These are phyloP conservation scores for Damaliscus lunatus DNA, from an alignment of 2,113 vertebrate species.

Conservation along the genomic window DNA sequence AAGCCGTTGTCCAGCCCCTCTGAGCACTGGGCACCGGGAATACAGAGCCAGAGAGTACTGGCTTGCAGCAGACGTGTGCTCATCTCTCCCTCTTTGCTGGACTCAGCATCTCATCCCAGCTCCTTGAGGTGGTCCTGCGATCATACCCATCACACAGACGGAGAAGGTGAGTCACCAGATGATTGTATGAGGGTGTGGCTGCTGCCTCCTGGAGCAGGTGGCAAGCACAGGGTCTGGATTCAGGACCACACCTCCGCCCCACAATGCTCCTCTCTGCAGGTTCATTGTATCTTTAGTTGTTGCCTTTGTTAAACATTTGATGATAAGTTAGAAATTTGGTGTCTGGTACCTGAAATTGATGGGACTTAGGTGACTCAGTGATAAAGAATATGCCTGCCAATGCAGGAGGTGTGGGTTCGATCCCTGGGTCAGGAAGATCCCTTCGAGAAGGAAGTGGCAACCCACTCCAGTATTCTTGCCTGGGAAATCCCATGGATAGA, in stretches of 20 bases:
- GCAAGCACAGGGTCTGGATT: no score
- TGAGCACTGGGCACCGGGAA: fast-evolving
- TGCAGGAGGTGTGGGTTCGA: not conserved
- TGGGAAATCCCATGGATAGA: not conserved
- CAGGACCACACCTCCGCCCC: fast-evolving
- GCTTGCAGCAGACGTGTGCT: fast-evolving
- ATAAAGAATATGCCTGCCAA: not conserved
- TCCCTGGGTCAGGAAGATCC: not conserved
- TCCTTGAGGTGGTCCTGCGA: fast-evolving
- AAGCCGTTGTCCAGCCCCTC: fast-evolving
- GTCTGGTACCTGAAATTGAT: not conserved
- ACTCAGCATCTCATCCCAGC: not conserved
- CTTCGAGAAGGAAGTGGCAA: not conserved
- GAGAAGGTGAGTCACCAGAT: not conserved
- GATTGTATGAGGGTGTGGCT: not conserved
- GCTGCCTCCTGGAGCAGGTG: not conserved
- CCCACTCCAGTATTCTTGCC: not conserved
- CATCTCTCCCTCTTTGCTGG: not conserved
- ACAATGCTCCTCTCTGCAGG: not conserved
- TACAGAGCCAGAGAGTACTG: not conserved
- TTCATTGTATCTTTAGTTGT: not conserved
- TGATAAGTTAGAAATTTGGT: not conserved
- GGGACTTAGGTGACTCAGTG: not conserved
- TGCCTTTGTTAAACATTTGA: not conserved
- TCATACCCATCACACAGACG: not conserved